phyloP scores from a whole-genome alignment of 1,140 invertebrate genomes.

The Leptoteleia sp. region DNA sequence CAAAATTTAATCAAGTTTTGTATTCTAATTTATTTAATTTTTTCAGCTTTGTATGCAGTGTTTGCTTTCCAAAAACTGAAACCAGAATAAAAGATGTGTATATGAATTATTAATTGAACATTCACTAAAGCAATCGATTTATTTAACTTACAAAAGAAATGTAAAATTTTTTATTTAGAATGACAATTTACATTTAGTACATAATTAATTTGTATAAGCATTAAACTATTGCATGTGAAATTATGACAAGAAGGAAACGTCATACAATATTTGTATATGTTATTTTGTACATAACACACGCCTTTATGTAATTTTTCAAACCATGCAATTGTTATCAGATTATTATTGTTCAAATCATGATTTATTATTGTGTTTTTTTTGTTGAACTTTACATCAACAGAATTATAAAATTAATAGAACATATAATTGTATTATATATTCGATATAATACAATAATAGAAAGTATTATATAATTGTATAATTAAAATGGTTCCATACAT shows the following conservation, averaged over 20 bases:
- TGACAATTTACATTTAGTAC: slow-evolving; percentile 3
- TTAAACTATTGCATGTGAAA: neutral
- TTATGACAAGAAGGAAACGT: slow-evolving; percentile 7
- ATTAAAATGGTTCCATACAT: neutral
- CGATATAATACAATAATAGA: no score
- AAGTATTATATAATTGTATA: no score
- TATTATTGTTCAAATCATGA: no score
- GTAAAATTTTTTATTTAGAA: slow-evolving; percentile 14
- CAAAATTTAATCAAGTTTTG: no score
- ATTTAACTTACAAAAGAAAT: slow-evolving; percentile 13
- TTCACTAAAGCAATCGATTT: neutral
- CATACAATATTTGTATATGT: neutral
- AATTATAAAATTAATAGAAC: no score
- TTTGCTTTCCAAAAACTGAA: slow-evolving; percentile 93
- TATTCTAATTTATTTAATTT: no score
- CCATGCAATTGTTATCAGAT: no score
- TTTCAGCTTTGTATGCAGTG: slow-evolving; percentile 90
- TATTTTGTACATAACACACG: no score
- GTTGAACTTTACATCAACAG: no score
- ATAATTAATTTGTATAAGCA: slow-evolving; percentile 3
- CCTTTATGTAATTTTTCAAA: no score
- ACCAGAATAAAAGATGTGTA: slow-evolving; percentile 83
- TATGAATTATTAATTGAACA: slow-evolving; percentile 67
- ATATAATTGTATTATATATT: no score
- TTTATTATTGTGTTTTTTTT: no score